Evolutionary conservation across 2,113 vertebrate species (phyloP).

Genomic region (Baryphthengus martii): DNA sequence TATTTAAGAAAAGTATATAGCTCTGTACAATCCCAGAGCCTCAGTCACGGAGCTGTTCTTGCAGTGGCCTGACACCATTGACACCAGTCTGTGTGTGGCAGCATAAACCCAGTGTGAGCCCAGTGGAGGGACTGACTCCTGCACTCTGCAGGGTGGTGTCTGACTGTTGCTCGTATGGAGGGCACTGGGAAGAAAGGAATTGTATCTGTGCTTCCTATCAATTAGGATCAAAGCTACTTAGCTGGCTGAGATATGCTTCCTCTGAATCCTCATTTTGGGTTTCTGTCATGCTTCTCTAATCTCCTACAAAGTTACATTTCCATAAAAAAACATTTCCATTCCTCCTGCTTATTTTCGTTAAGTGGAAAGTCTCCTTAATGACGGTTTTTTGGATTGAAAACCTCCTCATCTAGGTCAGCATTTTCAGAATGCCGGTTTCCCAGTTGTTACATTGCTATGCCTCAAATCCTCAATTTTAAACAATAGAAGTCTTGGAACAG

Average conservation of each 20-base stretch:
- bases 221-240: constrained; percentile 40
- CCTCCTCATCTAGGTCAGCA: constrained; percentile 57
- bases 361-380: constrained; percentile 40
- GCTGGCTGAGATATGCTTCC: not conserved
- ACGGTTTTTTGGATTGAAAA: constrained; percentile 34
- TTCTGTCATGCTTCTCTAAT: constrained; percentile 50
- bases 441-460: not conserved
- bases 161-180: not conserved
- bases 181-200: not conserved
- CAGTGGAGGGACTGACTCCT: not conserved
- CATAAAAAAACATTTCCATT: constrained; percentile 13
- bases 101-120: not conserved
- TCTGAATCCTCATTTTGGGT: constrained; percentile 8
- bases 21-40: not conserved
- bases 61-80: not conserved
- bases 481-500: constrained; percentile 14
- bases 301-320: constrained; percentile 42
- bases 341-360: constrained; percentile 21
- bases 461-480: constrained; percentile 50
- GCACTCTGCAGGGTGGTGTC: rapidly evolving
- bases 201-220: not conserved
- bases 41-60: no score
- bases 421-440: constrained; percentile 37
- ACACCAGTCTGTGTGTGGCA: not conserved
- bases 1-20: not conserved